These are phyloP conservation scores for Ptiloglossa arizonensis DNA, from an alignment of 1,140 invertebrate genomes.

Conservation along the genomic window DNA sequence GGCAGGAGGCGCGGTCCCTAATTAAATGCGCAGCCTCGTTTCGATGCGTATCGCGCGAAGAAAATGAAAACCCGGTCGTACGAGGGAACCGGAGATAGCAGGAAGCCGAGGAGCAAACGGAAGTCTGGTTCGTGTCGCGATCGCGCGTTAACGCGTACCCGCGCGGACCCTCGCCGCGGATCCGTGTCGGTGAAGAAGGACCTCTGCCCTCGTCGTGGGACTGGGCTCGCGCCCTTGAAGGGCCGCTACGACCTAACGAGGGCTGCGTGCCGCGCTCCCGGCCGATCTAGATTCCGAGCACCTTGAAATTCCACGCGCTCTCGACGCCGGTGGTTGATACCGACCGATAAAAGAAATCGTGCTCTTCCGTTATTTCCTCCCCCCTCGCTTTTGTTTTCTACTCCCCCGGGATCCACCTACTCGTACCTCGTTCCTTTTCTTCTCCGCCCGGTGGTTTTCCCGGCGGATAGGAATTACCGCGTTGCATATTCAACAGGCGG, in stretches of 20 bases:
- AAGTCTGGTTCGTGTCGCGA: slow-evolving; percentile 43
- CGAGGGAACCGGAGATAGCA: not conserved
- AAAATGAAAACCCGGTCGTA: not conserved
- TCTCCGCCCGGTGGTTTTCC: slow-evolving; percentile 1
- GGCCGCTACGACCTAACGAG: slow-evolving; percentile 26
- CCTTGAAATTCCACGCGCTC: slow-evolving; percentile 9
- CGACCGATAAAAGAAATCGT: slow-evolving; percentile 15
- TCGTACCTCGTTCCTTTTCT: no score
- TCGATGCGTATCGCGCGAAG: slow-evolving; percentile 54
- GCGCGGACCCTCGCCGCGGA: slow-evolving; percentile 10
- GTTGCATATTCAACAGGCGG: slow-evolving; percentile 41
- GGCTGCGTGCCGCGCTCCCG: not conserved
- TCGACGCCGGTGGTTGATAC: not conserved
- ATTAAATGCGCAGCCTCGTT: slow-evolving; percentile 45
- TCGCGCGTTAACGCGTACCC: slow-evolving; percentile 52
- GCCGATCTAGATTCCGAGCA: slow-evolving; percentile 50
- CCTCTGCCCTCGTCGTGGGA: slow-evolving; percentile 40
- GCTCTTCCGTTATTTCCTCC: not conserved
- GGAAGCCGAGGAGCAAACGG: slow-evolving; percentile 8
- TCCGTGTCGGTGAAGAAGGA: slow-evolving; percentile 28
- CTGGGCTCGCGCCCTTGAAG: slow-evolving; percentile 59
- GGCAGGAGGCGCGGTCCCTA: slow-evolving; percentile 11
- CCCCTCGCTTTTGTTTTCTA: no score
- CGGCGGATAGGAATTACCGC: slow-evolving; percentile 8
- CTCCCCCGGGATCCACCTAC: not conserved